These are phyloP conservation scores for Gymnocephalus cernua DNA, from an alignment of 2,113 vertebrate species.

Conservation along the genomic window DNA sequence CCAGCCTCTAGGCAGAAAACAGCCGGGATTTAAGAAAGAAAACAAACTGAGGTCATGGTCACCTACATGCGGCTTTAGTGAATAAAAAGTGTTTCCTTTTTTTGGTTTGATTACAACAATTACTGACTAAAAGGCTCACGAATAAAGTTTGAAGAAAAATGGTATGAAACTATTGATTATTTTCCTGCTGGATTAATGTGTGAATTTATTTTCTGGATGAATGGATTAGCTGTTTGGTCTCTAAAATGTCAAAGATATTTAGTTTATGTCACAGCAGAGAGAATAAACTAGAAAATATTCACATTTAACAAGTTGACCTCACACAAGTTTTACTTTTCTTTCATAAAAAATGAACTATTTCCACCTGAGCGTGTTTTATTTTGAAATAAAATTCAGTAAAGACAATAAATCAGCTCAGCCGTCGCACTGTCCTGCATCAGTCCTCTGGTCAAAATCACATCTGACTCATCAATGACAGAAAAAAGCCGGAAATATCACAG, in stretches of 20 bases:
- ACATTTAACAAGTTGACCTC: no score
- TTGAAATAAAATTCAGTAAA: neutral
- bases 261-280: no score
- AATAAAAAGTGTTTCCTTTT: neutral
- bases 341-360: no score
- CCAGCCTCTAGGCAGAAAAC: slow-evolving; percentile 14
- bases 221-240: no score
- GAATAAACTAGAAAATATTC: no score
- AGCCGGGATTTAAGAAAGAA: neutral
- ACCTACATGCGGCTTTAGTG: neutral
- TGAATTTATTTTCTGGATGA: no score
- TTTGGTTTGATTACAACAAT: neutral
- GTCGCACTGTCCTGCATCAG: neutral
- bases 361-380: no score
- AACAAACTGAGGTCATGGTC: neutral
- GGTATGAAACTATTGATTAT: no score
- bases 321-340: no score
- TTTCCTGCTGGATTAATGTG: no score
- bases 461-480: neutral
- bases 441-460: neutral
- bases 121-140: no score
- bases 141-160: neutral
- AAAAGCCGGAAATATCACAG: slow-evolving; percentile 1
- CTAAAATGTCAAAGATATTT: no score
- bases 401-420: neutral